Percentiles rank a stretch among this genome's conserved stretches.
Evolutionary conservation across 2,888 invertebrate species (phyloP).

Genomic region (Troides aeacus): DNA sequence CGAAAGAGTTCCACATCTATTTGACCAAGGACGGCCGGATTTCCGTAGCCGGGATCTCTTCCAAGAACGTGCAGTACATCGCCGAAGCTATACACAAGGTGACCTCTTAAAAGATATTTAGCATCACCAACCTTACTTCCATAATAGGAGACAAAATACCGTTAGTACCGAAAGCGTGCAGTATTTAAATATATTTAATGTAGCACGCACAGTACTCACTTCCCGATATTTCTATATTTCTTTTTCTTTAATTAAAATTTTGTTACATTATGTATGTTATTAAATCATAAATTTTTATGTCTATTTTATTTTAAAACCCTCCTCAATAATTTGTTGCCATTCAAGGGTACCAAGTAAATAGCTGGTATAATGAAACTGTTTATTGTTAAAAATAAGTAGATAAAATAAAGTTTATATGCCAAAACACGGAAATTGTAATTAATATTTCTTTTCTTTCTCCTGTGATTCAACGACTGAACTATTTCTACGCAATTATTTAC

Average conservation of each 20-base stretch:
- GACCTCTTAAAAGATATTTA: constrained; percentile 82
- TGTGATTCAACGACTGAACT: constrained; percentile 66
- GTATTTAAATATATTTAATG: constrained; percentile 47
- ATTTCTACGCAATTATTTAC: constrained; percentile 74
- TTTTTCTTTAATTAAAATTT: constrained; percentile 23
- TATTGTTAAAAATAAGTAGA: constrained; percentile 78
- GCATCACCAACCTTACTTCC: constrained; percentile 35
- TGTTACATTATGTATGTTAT: constrained; percentile 24
- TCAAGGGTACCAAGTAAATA: constrained; percentile 37
- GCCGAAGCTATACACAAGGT: constrained; percentile 96
- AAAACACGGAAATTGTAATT: constrained; percentile 74
- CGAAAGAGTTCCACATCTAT: constrained; percentile 95
- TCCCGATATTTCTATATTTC: neutral
- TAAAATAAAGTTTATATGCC: constrained; percentile 76
- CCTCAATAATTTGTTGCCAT: constrained; percentile 10
- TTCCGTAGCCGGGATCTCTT: constrained; percentile 97
- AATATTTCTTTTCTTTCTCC: constrained; percentile 51
- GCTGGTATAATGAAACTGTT: constrained; percentile 66
- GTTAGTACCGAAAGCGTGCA: constrained; percentile 45
- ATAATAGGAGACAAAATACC: constrained; percentile 26
- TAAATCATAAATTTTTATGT: constrained; percentile 34
- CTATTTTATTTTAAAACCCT: constrained; percentile 13
- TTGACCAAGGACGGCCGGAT: constrained; percentile 98
- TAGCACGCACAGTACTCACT: no score
- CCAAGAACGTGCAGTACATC: constrained; percentile 96